Evolutionary conservation across 2,888 invertebrate genomes (phyloP).

Genomic region (Margaritifera margaritifera): DNA sequence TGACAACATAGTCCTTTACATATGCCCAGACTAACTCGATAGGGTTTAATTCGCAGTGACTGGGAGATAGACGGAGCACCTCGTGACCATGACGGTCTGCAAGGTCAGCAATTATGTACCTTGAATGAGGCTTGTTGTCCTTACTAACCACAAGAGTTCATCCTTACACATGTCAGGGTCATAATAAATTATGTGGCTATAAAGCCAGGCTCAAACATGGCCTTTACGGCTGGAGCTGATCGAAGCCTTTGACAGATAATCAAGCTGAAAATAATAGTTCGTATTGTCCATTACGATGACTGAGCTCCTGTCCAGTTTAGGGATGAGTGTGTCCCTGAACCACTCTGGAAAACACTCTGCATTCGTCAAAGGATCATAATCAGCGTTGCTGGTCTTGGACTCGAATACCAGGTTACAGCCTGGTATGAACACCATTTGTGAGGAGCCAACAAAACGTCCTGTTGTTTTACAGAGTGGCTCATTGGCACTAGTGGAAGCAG

Average conservation of each 20-base stretch:
- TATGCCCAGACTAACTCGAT: constrained; percentile 17
- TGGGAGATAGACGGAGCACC: constrained; percentile 3
- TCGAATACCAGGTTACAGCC: constrained; percentile 10
- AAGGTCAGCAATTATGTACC: constrained; percentile 4
- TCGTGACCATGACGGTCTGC: constrained; percentile 16
- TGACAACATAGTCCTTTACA: constrained; percentile 4
- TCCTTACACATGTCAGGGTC: constrained; percentile 7
- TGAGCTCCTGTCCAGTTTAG: constrained; percentile 16
- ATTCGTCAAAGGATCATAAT: constrained; percentile 25
- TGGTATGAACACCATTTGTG: constrained; percentile 4
- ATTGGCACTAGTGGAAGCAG: too few species aligned
- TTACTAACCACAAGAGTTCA: constrained; percentile 12
- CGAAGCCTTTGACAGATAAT: constrained; percentile 17
- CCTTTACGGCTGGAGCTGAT: constrained; percentile 9
- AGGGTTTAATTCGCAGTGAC: constrained; percentile 13
- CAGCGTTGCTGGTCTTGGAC: constrained; percentile 13
- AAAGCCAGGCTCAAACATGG: constrained; percentile 12
- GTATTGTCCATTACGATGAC: too few species aligned
- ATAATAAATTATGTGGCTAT: background rate
- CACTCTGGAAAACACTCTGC: constrained; percentile 12
- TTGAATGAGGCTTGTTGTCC: constrained; percentile 1
- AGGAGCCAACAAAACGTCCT: too few species aligned
- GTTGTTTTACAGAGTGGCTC: too few species aligned
- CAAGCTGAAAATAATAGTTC: constrained; percentile 14
- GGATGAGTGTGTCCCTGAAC: constrained; percentile 13